phyloP scores from a whole-genome alignment of 92 coral and sea anemone species.

The Bergia puertoricense region DNA sequence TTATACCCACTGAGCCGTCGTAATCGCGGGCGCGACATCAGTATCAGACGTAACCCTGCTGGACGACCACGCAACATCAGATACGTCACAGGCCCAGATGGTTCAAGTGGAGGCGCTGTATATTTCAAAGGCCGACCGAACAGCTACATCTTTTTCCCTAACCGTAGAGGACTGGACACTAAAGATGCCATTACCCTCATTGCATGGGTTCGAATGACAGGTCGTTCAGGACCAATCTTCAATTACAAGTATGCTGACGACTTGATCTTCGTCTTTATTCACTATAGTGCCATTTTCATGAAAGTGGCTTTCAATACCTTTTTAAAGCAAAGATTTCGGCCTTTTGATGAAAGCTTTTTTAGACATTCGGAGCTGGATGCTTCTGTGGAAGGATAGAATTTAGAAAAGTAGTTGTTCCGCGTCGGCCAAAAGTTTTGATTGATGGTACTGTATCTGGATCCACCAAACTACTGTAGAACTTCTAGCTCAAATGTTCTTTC shows the following conservation, averaged over 20 bases:
- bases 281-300: neutral
- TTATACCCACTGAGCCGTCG: conserved; percentile 63
- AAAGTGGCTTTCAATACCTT: neutral
- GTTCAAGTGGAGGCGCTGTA: conserved; percentile 65
- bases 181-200: conserved; percentile 74
- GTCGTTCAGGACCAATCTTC: conserved; percentile 83
- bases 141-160: conserved; percentile 83
- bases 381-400: neutral
- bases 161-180: conserved; percentile 74
- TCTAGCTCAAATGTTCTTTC: neutral
- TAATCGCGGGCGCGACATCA: conserved; percentile 57
- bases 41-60: conserved; percentile 56
- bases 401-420: neutral
- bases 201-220: conserved; percentile 82
- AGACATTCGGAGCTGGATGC: neutral
- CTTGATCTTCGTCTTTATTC: neutral
- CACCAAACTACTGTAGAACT: neutral
- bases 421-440: no score
- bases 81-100: conserved; percentile 82
- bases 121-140: conserved; percentile 62
- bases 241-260: conserved; percentile 56
- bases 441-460: no score
- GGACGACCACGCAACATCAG: conserved; percentile 58
- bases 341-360: no score
- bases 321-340: neutral